phyloP scores from a whole-genome alignment of 1,140 invertebrate species.

The Aphelenchoides avenae region DNA sequence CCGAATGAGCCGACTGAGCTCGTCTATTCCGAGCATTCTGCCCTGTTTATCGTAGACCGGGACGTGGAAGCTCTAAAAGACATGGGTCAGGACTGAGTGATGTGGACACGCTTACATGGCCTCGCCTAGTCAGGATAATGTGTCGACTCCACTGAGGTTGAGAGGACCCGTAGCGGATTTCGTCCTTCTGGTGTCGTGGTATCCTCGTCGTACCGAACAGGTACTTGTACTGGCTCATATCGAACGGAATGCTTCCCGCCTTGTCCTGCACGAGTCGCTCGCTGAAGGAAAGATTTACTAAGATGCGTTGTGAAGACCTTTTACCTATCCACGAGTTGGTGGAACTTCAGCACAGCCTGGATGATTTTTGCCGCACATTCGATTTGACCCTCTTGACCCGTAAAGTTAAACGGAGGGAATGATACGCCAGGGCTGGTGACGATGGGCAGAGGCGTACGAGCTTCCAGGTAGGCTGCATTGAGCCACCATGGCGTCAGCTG shows the following conservation, averaged over 20 bases:
- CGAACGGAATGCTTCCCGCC: constrained; percentile 47
- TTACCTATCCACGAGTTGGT: constrained; percentile 47
- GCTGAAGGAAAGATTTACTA: constrained; percentile 46
- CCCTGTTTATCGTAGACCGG: constrained; percentile 48
- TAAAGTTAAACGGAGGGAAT: constrained; percentile 47
- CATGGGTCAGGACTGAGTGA: constrained; percentile 4
- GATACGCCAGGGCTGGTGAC: constrained; percentile 53
- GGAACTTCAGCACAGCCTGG: constrained; percentile 43
- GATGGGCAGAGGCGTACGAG: constrained; percentile 50
- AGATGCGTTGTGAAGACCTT: constrained; percentile 2
- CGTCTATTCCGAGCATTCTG: constrained; percentile 24
- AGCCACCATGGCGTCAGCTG: constrained; percentile 58
- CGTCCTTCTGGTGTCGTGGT: constrained; percentile 36
- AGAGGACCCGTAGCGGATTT: constrained; percentile 36
- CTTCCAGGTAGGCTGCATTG: constrained; percentile 49
- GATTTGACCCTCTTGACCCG: constrained; percentile 44
- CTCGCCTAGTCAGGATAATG: constrained; percentile 48
- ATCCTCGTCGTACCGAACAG: constrained; percentile 55
- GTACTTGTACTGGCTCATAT: constrained; percentile 56
- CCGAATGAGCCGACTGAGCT: constrained; percentile 33
- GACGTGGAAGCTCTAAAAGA: constrained; percentile 48
- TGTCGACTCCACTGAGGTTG: constrained; percentile 29
- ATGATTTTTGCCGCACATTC: constrained; percentile 54
- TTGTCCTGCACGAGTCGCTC: constrained; percentile 40
- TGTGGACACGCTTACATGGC: constrained; percentile 43